Percentiles rank a stretch among this genome's conserved stretches.
Evolutionary conservation across 2,888 invertebrate genomes (phyloP).

Genomic region (Mellilla xanthometata): DNA sequence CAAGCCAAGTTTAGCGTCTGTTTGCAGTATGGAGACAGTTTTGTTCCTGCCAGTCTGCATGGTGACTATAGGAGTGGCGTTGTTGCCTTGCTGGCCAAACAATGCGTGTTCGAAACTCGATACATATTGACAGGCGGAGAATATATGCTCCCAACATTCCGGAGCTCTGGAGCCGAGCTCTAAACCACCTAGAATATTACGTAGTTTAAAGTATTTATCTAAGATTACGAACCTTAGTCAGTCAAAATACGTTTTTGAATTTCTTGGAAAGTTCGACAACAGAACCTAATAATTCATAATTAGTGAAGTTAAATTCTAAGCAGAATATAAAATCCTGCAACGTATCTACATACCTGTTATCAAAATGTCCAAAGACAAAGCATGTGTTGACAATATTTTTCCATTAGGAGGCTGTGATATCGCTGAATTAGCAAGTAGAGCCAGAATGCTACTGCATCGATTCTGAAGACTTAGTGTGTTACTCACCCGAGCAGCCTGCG

Average conservation of each 20-base stretch:
- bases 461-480: conserved; percentile 94
- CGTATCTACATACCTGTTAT: conserved; percentile 85
- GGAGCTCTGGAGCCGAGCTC: conserved; percentile 96
- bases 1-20: conserved; percentile 79
- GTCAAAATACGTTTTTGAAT: too few species aligned
- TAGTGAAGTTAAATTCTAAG: too few species aligned
- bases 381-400: conserved; percentile 93
- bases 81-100: conserved; percentile 91
- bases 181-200: conserved; percentile 83
- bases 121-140: conserved; percentile 96
- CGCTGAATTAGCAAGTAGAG: conserved; percentile 93
- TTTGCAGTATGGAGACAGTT: conserved; percentile 83
- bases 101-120: conserved; percentile 95
- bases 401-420: conserved; percentile 91
- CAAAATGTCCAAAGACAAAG: conserved; percentile 95
- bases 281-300: too few species aligned
- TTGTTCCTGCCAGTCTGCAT: conserved; percentile 85
- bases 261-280: too few species aligned
- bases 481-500: conserved; percentile 92
- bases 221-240: too few species aligned
- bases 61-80: conserved; percentile 84
- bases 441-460: conserved; percentile 94
- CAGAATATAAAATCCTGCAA: conserved; percentile 19
- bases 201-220: too few species aligned
- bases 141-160: conserved; percentile 98